Conservation (phyloP, 2,113 vertebrate species). For the Microcebus murinus region DNA sequence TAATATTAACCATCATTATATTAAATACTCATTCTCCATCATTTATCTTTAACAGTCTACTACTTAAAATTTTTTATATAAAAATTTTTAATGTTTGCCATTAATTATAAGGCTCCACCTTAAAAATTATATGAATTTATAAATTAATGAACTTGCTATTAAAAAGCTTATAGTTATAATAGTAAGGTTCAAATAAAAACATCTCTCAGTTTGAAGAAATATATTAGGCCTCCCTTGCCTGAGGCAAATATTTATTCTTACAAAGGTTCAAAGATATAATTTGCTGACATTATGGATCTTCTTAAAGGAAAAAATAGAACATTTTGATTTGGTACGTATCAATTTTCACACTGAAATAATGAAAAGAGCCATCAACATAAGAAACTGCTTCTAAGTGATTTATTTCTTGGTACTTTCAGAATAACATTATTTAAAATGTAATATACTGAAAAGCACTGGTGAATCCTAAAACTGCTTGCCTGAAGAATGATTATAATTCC, state of each 20-base stretch:
- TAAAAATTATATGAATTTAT: conserved; percentile 16
- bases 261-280: neutral
- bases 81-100: neutral
- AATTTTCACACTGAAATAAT: neutral
- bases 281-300: conserved; percentile 42
- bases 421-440: conserved; percentile 15
- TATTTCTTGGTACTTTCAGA: conserved; percentile 24
- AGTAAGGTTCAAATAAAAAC: conserved; percentile 11
- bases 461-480: neutral
- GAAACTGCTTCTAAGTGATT: neutral
- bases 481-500: neutral
- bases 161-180: neutral
- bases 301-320: neutral
- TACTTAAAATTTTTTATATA: neutral
- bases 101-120: conserved; percentile 18
- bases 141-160: neutral
- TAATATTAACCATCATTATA: neutral
- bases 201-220: neutral
- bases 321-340: neutral
- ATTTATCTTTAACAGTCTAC: neutral
- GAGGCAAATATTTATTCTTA: conserved; percentile 44
- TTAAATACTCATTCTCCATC: neutral
- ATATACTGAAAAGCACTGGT: conserved; percentile 24
- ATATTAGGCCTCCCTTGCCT: neutral
- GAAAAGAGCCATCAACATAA: neutral